phyloP scores from a whole-genome alignment of 2,797 vertebrate species.

The Vireo griseus region DNA sequence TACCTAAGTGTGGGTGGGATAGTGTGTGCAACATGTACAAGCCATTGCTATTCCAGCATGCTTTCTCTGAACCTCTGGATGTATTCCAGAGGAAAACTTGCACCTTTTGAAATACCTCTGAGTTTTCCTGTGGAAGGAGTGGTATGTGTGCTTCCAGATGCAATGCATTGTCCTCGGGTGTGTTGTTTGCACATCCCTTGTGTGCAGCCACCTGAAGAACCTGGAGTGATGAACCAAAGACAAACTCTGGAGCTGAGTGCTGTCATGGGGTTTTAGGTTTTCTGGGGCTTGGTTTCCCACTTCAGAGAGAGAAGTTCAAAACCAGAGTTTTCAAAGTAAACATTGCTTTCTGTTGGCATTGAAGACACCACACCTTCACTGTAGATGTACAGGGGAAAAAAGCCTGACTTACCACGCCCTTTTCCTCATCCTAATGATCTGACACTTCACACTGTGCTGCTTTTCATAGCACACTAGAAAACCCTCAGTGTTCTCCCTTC shows the following conservation, averaged over 20 bases:
- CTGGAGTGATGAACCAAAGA: background rate
- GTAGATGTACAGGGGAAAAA: background rate
- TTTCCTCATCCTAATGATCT: background rate
- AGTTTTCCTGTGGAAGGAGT: background rate
- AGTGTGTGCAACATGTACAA: background rate
- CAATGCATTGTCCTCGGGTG: background rate
- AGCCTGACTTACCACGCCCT: background rate
- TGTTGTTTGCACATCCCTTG: background rate
- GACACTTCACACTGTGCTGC: background rate
- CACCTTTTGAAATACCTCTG: background rate
- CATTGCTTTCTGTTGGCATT: background rate
- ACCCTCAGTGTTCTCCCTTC: background rate
- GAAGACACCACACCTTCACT: background rate
- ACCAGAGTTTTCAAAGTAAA: background rate
- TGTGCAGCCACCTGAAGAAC: background rate
- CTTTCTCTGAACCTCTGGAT: background rate
- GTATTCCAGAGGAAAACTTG: background rate
- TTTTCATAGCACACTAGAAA: background rate
- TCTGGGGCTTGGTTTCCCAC: background rate
- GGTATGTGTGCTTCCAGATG: background rate
- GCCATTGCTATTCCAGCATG: background rate
- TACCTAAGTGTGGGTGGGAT: background rate
- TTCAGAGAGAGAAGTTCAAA: background rate
- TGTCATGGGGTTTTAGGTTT: background rate
- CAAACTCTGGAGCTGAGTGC: background rate